Percentiles rank a stretch among this genome's conserved stretches.
These are phyloP conservation scores for Hephaestus fuliginosus DNA, from an alignment of 2,797 vertebrate species.

Conservation along the genomic window DNA sequence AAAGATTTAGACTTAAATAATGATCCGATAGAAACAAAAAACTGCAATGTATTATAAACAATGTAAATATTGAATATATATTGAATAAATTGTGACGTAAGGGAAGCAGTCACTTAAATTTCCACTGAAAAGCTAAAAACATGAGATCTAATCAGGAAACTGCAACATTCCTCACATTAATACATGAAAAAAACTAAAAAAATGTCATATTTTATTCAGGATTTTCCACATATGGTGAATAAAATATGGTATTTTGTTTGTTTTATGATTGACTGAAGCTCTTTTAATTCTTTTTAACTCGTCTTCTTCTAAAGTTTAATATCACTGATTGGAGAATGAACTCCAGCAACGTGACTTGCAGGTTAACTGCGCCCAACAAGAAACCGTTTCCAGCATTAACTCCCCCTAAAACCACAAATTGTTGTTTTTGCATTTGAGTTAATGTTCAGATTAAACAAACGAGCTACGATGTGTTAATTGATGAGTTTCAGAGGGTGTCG, in stretches of 20 bases:
- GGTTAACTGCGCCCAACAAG: background rate
- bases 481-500: background rate
- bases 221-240: background rate
- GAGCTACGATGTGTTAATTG: background rate
- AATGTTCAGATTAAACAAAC: background rate
- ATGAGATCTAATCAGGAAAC: background rate
- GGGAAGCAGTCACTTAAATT: background rate
- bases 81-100: background rate
- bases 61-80: no score
- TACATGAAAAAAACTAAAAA: background rate
- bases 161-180: background rate
- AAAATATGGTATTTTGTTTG: background rate
- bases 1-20: no score
- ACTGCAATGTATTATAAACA: no score
- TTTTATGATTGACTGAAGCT: background rate
- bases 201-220: no score
- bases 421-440: background rate
- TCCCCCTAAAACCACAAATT: slow-evolving; percentile 4
- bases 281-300: no score
- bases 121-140: background rate
- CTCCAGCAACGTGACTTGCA: no score
- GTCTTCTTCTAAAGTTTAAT: background rate
- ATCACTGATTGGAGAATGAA: no score
- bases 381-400: background rate
- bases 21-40: background rate